Conservation (phyloP, 2,888 invertebrate genomes). For the Drosophila nigricruria region DNA sequence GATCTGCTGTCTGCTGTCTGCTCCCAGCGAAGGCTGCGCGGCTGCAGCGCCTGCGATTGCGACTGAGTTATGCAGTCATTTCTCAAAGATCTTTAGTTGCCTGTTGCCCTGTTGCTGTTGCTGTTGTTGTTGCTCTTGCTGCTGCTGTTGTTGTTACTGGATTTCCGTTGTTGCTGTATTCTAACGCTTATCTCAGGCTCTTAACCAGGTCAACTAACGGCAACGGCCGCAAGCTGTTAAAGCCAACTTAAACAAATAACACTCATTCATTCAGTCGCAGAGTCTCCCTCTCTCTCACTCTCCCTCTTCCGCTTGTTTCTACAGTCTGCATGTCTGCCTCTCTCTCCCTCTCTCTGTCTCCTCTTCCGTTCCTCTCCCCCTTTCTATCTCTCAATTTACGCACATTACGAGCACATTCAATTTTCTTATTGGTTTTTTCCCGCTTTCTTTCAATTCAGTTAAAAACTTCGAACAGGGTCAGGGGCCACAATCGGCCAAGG, state of each 20-base stretch:
- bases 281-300: conserved; percentile 25
- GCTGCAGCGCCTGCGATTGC: conserved; percentile 25
- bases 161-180: conserved; percentile 62
- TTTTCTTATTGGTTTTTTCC: conserved; percentile 59
- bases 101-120: conserved; percentile 10
- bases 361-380: conserved; percentile 1
- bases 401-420: conserved; percentile 60
- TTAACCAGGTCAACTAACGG: conserved; percentile 81
- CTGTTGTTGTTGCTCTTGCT: conserved; percentile 28
- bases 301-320: too few relatives aligned
- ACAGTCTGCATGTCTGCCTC: too few relatives aligned
- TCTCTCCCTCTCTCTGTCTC: conserved; percentile 19
- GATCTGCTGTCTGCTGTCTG: conserved; percentile 38
- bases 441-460: conserved; percentile 60
- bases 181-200: conserved; percentile 66
- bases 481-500: conserved; percentile 21
- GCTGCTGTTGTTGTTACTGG: conserved; percentile 40
- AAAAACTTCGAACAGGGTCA: conserved; percentile 30
- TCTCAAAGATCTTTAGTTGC: conserved; percentile 62
- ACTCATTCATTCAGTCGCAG: conserved; percentile 63
- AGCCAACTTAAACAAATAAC: conserved; percentile 78
- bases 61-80: conserved; percentile 63
- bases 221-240: conserved; percentile 78
- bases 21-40: conserved; percentile 37
- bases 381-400: conserved; percentile 49